Evolutionary conservation across 2,797 vertebrate genomes (phyloP), one percentile per base, ranked within the genome.

Genomic region (Enteromius afrohamiltoni): DNA sequence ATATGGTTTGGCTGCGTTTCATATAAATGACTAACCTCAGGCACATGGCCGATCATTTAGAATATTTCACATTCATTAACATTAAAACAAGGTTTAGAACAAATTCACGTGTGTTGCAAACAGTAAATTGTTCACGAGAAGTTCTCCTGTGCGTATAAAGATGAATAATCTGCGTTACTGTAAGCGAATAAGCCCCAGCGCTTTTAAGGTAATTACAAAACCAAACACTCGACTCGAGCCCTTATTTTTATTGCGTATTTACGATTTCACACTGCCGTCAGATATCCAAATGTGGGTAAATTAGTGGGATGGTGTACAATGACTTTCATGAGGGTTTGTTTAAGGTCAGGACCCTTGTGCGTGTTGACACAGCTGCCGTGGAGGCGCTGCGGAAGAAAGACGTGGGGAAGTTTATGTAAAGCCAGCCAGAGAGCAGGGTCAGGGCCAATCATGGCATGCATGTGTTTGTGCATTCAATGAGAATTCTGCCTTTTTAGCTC

Each of bases 311-410:
- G 80, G 88, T 81, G 88, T 88, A 91, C 92, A 90, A 91, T 84
- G 90, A 88, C 86, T 85, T 87, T 68, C 86, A 73, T 89, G 87
- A 91, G 71, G 88, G 91, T 94, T 93, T 94, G 93, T 93, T 94
- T 94, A 92, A 93, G 90, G 86, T 88, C 88, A 17, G 85, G 91
- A 92, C 90, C 89, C 90, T 74, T 86, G 85, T 86, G 88, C 90
- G 85, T 95, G 94, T 95, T 95, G 93, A 95, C 93, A 95, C 93
- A 93, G 95, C 94, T 95, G 94, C 92, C 90, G 90, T 49, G 77
- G 51, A 75, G 67, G 82, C 84, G 88, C 90, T 85, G 21, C 0
- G 85, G 85, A 90, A 49, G 83, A 83, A 83, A 82, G 87, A 91
- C 88, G 85, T 2, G 19, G 75, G 86, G 86, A 89, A 64, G 90